Conservation (phyloP, 2,113 vertebrate species). For the Epinephelus fuscoguttatus region DNA sequence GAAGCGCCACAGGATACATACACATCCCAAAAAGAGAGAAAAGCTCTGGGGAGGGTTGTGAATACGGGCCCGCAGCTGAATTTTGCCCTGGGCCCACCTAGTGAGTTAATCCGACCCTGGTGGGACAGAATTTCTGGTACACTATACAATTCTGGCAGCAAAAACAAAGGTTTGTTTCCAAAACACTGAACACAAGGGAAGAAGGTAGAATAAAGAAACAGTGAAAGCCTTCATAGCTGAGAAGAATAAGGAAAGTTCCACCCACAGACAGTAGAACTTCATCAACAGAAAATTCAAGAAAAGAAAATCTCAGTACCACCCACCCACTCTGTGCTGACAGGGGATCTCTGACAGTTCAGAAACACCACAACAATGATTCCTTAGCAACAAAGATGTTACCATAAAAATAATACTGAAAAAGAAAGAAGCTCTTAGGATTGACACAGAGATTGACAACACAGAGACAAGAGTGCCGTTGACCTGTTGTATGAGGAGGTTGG, state of each 20-base stretch:
- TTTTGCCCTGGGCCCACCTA: no score
- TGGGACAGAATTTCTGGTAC: not conserved
- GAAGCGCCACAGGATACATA: not conserved
- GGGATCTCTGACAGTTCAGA: constrained; percentile 29
- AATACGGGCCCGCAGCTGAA: no score
- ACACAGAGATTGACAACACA: not conserved
- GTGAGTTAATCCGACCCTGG: not conserved
- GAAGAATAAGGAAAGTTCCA: constrained; percentile 2
- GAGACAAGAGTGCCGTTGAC: constrained; percentile 70
- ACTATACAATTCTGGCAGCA: constrained; percentile 4
- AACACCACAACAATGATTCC: constrained; percentile 15
- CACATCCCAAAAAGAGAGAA: not conserved
- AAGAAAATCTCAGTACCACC: not conserved
- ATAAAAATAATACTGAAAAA: not conserved
- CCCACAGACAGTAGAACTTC: constrained; percentile 18
- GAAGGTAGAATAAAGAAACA: not conserved
- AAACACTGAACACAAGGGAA: constrained; percentile 24
- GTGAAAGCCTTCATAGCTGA: not conserved
- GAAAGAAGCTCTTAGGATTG: not conserved
- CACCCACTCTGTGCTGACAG: constrained; percentile 28
- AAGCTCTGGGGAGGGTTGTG: not conserved
- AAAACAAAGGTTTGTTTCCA: not conserved
- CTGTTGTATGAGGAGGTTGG: constrained; percentile 94
- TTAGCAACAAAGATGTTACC: not conserved
- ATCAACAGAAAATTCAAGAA: not conserved